Evolutionary conservation across 2,113 vertebrate genomes (phyloP), one percentile per base, ranked within the genome.

Genomic region (Percopsis transmontana): DNA sequence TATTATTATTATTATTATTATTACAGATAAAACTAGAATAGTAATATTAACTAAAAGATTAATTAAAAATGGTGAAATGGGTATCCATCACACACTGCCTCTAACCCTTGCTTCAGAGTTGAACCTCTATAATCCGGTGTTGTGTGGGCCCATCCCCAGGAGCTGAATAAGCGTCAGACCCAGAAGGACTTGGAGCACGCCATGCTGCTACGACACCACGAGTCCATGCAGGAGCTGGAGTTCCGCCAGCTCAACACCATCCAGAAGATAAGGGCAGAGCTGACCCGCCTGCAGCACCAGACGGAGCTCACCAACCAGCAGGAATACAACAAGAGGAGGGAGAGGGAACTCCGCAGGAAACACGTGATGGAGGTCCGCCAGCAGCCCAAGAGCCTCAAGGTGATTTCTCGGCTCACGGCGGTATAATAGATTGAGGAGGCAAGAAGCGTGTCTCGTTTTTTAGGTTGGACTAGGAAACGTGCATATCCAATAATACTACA

Each of bases 221-320:
- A 99, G 88, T 97, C 97, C 85, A 98, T 98, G 96, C 97, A 99
- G 81, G 97, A 99, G 84, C 91, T 99, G 87, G 97, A 99, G 91
- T 98, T 98, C 88, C 94, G 97, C 75, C 97, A 99, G 87, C 93
- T 99, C 79, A 94, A 93, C 79, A 96, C 90, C 87, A 96, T 99
- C 90, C 97, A 99, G 89, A 96, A 93, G 85, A 98, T 95, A 83
- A 93, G 97, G 79, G 94, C 93, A 1, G 97, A 99, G 83, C 94
- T 99, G 81, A 99, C 94, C 79, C 94, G 96, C 23, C 90, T 97
- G 69, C 97, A 99, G 89, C 97, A 99, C 92, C 96, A 98, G 87
- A 99, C 96, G 0, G 97, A 99, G 89, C 97, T 99, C 80, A 97
- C 95, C 87, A 99, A 99, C 90, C 97, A 99, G 92, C 93, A 97